Evolutionary conservation across 2,113 vertebrate genomes (phyloP).

Genomic region (Gasterosteus nipponicus): DNA sequence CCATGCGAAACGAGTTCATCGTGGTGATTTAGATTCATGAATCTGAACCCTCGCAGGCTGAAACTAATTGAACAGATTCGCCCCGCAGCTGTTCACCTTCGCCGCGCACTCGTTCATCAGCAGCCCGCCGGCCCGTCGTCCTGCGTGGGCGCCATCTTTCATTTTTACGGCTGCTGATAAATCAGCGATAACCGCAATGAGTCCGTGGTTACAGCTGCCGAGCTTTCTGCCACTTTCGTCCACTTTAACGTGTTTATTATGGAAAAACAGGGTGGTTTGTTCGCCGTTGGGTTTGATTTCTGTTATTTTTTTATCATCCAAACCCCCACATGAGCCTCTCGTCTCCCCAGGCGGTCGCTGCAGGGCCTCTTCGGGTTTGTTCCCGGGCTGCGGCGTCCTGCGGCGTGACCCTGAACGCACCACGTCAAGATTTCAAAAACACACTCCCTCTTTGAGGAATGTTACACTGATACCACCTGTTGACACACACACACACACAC

Average conservation of each 20-base stretch:
- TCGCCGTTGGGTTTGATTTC: background rate
- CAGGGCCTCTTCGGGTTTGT: background rate
- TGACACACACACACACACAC: slow-evolving; percentile 22
- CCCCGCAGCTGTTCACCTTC: slow-evolving; percentile 25
- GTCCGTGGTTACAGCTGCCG: background rate
- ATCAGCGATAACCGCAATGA: background rate
- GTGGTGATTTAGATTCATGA: background rate
- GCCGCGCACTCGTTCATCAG: slow-evolving; percentile 9
- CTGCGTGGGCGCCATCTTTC: background rate
- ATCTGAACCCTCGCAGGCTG: background rate
- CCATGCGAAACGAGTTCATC: background rate
- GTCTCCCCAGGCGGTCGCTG: background rate
- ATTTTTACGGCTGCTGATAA: slow-evolving; percentile 1
- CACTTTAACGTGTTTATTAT: background rate
- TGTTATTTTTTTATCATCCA: background rate
- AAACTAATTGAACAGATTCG: background rate
- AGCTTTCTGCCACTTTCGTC: background rate
- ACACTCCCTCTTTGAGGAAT: slow-evolving; percentile 11
- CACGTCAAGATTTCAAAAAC: background rate
- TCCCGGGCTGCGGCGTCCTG: background rate
- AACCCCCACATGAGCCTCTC: background rate
- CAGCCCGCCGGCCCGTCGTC: background rate
- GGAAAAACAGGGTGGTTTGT: background rate
- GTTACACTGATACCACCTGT: slow-evolving; percentile 15
- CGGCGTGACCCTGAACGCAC: slow-evolving; percentile 22